Evolutionary conservation across 2,113 vertebrate genomes (phyloP), one percentile per base, ranked within the genome.

Genomic region (Apaloderma vittatum): DNA sequence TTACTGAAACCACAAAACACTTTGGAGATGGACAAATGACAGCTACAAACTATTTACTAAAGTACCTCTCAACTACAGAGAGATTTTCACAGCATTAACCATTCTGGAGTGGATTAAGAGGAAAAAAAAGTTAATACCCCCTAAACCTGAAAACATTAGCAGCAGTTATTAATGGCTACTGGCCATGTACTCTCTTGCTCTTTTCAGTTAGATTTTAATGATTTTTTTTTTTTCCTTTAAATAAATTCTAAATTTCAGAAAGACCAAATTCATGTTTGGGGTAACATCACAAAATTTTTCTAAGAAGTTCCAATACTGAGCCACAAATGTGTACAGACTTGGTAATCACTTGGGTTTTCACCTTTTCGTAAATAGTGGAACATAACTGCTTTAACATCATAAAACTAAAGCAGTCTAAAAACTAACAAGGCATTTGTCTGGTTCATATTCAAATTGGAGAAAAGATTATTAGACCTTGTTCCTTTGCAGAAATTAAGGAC

Each of bases 301-400:
- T 61, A 83, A 67, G 34, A 30, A 83, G 68, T 63, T 90, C 49
- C 48, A 90, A 71, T 30, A 86, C 26, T 65, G 55, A 94, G 37
- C 51, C 43, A 93, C 51, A 80, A 94, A 88, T 71, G 57, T 46
- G 11, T 57, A 83, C 92, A 86, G 71, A 77, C 48, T 94, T 80
- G 51, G 43, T 86, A 93, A 96, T 96, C 80, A 86, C 57, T 74
- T 86, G 71, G 51, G 79, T 92, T 90, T 90, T 86, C 48, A 94
- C 88, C 79, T 90, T 92, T 96, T 80, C 83, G 67, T 74, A 90
- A 67, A 81, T n/a, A 90, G 82, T 21, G 2, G 67, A 95, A 83
- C 86, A 48, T 86, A 90, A 96, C n/a, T 94, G 88, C 67, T 83
- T 90, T 67, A 93, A 74, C 57, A 86, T 67, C 70, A 36, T 58